Evolutionary conservation across 2,797 vertebrate species (phyloP).

Genomic region (Gephyroberyx darwinii): DNA sequence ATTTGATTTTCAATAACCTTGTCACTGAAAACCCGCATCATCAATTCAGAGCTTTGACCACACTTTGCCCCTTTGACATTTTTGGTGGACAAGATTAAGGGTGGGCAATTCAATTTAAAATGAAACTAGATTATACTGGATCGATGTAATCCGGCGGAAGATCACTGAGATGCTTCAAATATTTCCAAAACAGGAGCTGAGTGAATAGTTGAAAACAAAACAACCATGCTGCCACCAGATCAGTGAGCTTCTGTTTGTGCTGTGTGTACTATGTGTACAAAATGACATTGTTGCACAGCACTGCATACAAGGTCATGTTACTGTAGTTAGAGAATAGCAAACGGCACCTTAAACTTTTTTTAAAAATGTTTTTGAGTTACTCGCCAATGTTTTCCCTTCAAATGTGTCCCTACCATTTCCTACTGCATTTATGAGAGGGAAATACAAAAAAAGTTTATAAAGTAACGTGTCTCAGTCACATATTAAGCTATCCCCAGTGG

Average conservation of each 20-base stretch:
- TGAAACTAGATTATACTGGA: background rate
- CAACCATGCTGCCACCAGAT: slow-evolving; percentile 38
- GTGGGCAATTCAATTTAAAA: slow-evolving; percentile 7
- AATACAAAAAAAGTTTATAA: background rate
- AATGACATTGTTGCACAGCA: slow-evolving; percentile 53
- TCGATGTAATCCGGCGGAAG: slow-evolving; percentile 14
- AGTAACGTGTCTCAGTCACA: background rate
- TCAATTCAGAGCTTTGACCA: background rate
- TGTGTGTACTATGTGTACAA: slow-evolving; percentile 30
- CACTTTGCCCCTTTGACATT: slow-evolving; percentile 7
- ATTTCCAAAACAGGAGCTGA: slow-evolving; percentile 18
- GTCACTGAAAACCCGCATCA: background rate
- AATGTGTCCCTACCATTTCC: background rate
- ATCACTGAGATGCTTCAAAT: slow-evolving; percentile 14
- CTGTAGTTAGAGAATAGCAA: slow-evolving; percentile 20
- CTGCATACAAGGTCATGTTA: slow-evolving; percentile 39
- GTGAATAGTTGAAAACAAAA: slow-evolving; percentile 35
- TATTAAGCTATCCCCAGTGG: background rate
- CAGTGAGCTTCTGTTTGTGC: slow-evolving; percentile 51
- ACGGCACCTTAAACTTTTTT: background rate
- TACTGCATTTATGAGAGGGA: background rate
- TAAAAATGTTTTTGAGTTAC: background rate
- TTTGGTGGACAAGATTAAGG: background rate
- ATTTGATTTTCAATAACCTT: slow-evolving; percentile 1
- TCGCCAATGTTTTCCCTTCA: background rate